A percentile compares a stretch with the other conserved stretches of the same genome.
These are phyloP conservation scores for Hirtodrosophila alboralis DNA, from an alignment of 2,888 invertebrate genomes.

Conservation along the genomic window DNA sequence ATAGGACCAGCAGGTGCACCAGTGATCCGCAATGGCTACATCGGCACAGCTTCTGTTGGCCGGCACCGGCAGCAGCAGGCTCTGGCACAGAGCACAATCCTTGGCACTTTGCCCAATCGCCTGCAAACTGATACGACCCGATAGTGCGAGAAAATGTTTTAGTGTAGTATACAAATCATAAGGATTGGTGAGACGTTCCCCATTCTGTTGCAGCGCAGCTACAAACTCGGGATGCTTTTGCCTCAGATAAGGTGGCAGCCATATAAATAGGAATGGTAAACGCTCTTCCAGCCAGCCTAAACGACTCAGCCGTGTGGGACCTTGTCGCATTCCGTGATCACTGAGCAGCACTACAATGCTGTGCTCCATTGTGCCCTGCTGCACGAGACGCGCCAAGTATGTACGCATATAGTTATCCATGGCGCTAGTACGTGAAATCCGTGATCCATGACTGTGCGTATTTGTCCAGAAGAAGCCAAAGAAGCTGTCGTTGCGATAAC, in stretches of 20 bases:
- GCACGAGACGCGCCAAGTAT: constrained; percentile 86
- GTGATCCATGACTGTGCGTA: constrained; percentile 88
- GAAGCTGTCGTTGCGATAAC: constrained; percentile 86
- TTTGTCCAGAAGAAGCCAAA: constrained; percentile 92
- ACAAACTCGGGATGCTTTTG: constrained; percentile 85
- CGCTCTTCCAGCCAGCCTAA: constrained; percentile 91
- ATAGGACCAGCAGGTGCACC: constrained; percentile 84
- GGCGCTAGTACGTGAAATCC: constrained; percentile 84
- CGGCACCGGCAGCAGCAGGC: constrained; percentile 86
- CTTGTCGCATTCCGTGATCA: constrained; percentile 90
- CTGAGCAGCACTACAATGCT: constrained; percentile 89
- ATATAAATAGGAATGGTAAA: constrained; percentile 89
- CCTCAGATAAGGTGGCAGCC: constrained; percentile 87
- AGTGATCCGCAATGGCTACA: constrained; percentile 51
- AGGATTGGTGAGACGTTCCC: constrained; percentile 88
- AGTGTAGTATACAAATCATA: constrained; percentile 90
- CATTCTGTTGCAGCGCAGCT: constrained; percentile 86
- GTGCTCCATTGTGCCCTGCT: constrained; percentile 85
- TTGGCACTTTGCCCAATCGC: constrained; percentile 22
- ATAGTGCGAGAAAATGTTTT: constrained; percentile 86
- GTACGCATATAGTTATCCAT: constrained; percentile 87
- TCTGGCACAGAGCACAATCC: constrained; percentile 87
- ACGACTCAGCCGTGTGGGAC: constrained; percentile 86
- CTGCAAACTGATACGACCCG: neutral
- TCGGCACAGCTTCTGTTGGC: constrained; percentile 49